Conservation (phyloP, 2,888 invertebrate species). For the Schrankia costaestrigalis region DNA sequence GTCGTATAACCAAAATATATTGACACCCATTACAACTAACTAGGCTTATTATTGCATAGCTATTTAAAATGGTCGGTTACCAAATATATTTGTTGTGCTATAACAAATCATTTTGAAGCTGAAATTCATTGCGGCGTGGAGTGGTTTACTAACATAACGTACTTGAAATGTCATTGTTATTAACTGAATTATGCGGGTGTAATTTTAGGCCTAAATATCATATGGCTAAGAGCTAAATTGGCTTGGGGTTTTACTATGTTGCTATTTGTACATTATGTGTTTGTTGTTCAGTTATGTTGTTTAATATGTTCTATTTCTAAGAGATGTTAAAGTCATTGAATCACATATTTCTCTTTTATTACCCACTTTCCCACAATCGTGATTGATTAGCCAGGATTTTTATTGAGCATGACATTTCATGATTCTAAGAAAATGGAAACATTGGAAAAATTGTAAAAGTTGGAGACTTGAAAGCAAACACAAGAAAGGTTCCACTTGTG, state of each 20-base stretch:
- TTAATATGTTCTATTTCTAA: too few species aligned
- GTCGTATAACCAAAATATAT: constrained; percentile 18
- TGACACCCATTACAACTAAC: constrained; percentile 15
- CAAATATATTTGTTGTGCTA: constrained; percentile 29
- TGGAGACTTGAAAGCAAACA: too few species aligned
- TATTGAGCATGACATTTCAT: too few species aligned
- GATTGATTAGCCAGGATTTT: too few species aligned
- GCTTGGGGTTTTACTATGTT: constrained; percentile 5
- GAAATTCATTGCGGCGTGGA: constrained; percentile 32
- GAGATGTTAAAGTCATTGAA: too few species aligned
- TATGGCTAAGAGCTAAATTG: constrained; percentile 4
- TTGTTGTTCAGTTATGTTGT: constrained; percentile 24
- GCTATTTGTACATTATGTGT: too few species aligned
- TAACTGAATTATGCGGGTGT: constrained; percentile 10
- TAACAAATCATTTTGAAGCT: constrained; percentile 33
- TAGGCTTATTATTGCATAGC: constrained; percentile 6
- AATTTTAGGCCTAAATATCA: constrained; percentile 6
- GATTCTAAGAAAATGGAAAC: too few species aligned
- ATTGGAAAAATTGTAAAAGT: too few species aligned
- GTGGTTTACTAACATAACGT: constrained; percentile 29
- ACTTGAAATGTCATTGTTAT: constrained; percentile 28
- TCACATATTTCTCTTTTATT: too few species aligned
- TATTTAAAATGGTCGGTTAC: constrained; percentile 20
- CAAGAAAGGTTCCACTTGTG: too few species aligned
- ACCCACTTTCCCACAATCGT: too few species aligned